A percentile compares a stretch with the other conserved stretches of the same genome.
phyloP scores from a whole-genome alignment of 2,797 vertebrate genomes.

The Ctenosaura bakeri region DNA sequence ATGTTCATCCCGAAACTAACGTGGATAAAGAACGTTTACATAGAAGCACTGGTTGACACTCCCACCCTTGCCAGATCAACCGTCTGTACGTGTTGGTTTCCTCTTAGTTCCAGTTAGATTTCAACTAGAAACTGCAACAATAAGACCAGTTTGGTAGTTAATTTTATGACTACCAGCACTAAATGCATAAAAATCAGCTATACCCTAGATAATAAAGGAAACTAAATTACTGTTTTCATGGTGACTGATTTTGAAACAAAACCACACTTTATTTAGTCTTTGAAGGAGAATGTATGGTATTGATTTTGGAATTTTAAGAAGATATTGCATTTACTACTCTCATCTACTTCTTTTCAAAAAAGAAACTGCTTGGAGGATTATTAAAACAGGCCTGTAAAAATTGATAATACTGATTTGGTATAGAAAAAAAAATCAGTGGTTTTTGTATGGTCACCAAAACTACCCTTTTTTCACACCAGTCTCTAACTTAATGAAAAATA shows the following conservation, averaged over 20 bases:
- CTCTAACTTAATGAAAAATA: too few species aligned
- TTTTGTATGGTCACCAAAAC: too few species aligned
- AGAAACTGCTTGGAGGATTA: neutral
- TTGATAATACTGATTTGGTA: neutral
- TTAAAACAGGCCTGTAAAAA: neutral
- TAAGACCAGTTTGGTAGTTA: neutral
- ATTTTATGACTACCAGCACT: neutral
- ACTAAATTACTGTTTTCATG: neutral
- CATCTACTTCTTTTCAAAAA: neutral
- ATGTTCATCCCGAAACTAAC: slow-evolving; percentile 38
- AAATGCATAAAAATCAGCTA: neutral
- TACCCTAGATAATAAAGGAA: neutral
- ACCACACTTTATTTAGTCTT: neutral
- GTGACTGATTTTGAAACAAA: neutral
- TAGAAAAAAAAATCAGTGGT: too few species aligned
- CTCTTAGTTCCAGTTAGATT: neutral
- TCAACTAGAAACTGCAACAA: neutral
- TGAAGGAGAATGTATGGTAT: neutral
- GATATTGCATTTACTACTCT: neutral
- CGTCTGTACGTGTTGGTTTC: neutral
- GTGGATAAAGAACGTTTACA: slow-evolving; percentile 12
- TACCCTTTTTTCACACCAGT: too few species aligned
- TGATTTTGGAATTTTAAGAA: slow-evolving; percentile 10
- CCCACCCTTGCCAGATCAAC: neutral
- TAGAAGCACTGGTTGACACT: neutral